Evolutionary conservation across 2,888 invertebrate species (phyloP).

Genomic region (Thelaira solivaga): DNA sequence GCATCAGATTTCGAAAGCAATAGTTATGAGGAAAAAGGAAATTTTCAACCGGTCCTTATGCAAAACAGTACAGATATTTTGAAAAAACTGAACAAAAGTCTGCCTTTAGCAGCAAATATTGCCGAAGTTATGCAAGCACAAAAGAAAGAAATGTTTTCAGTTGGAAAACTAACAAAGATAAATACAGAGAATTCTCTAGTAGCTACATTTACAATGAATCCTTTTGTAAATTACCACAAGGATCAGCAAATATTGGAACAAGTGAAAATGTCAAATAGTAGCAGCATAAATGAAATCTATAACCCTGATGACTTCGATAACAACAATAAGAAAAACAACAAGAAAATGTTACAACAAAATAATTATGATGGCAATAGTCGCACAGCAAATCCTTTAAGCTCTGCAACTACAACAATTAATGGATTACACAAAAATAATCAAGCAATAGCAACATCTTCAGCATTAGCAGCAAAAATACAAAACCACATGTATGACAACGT

Average conservation of each 20-base stretch:
- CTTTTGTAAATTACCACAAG: not conserved
- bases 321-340: not conserved
- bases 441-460: slow-evolving; percentile 3
- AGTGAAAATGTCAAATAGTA: slow-evolving; percentile 6
- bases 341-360: slow-evolving; percentile 1
- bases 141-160: not conserved
- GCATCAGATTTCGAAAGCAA: slow-evolving; percentile 23
- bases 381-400: not conserved
- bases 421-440: slow-evolving; percentile 18
- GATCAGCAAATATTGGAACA: not conserved
- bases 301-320: not conserved
- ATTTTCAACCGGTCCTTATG: not conserved
- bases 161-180: not conserved
- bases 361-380: slow-evolving; percentile 20
- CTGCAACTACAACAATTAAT: slow-evolving; percentile 18
- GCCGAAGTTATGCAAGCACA: not conserved
- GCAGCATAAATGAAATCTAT: not conserved
- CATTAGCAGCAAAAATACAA: not conserved
- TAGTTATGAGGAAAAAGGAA: not conserved
- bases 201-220: not conserved
- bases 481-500: slow-evolving; percentile 46
- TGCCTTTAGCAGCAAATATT: not conserved
- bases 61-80: not conserved
- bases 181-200: not conserved
- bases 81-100: not conserved